Conservation (phyloP, 2,113 vertebrate genomes). For the Hippolais icterina region DNA sequence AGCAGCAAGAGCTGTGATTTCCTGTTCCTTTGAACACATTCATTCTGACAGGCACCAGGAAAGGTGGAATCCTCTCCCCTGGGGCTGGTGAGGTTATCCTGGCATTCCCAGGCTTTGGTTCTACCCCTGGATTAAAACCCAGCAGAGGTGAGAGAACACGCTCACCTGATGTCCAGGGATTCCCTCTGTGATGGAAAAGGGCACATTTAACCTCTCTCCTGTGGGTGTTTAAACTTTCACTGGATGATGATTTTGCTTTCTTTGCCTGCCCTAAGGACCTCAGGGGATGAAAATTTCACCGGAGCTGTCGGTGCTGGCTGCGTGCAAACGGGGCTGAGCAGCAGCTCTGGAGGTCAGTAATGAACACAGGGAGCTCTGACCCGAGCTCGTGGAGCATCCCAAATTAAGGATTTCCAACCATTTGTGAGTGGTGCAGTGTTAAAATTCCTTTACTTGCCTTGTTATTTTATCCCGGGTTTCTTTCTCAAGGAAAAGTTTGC, state of each 20-base stretch:
- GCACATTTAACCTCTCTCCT: background rate
- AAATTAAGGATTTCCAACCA: background rate
- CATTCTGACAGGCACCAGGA: background rate
- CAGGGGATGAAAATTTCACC: background rate
- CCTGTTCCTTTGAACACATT: background rate
- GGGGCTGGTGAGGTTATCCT: background rate
- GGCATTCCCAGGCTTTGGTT: background rate
- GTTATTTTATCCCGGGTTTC: background rate
- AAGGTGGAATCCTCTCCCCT: background rate
- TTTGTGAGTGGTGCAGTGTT: background rate
- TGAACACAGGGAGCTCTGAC: background rate
- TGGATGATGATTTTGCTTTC: background rate
- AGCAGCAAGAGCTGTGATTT: background rate
- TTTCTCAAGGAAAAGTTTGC: background rate
- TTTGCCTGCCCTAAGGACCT: background rate
- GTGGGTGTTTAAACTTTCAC: background rate
- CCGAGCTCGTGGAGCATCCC: background rate
- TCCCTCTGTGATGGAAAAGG: background rate
- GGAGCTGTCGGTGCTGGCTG: background rate
- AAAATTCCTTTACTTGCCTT: background rate
- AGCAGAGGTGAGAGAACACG: background rate
- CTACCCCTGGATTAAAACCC: background rate
- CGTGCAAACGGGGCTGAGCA: slow-evolving; percentile 1
- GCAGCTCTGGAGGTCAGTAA: slow-evolving; percentile 43
- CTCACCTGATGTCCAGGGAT: background rate